Base-by-base conservation (phyloP, 2,797 vertebrate species). In the Platalea minor region DNA sequence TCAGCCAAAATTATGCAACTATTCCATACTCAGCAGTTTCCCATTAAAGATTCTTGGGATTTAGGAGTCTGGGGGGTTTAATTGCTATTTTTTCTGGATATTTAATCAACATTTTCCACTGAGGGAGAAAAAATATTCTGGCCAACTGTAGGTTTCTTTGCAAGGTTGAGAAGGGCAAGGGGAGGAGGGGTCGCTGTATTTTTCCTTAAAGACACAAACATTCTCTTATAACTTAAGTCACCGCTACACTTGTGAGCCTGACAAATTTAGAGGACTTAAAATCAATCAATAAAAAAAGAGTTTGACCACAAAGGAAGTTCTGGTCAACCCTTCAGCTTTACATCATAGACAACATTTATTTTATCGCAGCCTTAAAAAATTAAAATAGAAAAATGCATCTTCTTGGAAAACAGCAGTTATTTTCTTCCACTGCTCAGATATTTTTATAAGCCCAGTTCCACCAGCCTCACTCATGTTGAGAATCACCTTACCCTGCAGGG, bases 321-420 rank as follows among this genome's bases (percentile, higher is more conserved):
- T 97, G 96, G 93, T 95, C 76, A 93, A 87, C 82, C 31, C 63
- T 93, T 86, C 89, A 79, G 76, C 63, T 97, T 93, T 86, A 72
- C 95, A 72, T 96, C 91, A 94, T 78, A 94, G 94, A 72, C 86
- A 95, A 94, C 94, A 97, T 97, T 97, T 96, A 96, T 97, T 98
- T 97, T 97, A 94, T 97, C 96, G 91, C 90, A 91, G 37, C 92
- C 96, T 97, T 91, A 93, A 97, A 97, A 97, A 89, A 85, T 89
- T 96, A 96, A 96, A 96, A 96, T 90, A 97, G 97, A 97, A 97
- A 97, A 92, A 95, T 74, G 94, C 92, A 85, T 96, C 94, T 97
- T 95, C 95, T 96, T 96, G 97, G 97, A 96, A 97, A 95, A 91
- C 75, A 96, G 95, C 88, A 97, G 95, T 94, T 97, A 94, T 92